These are phyloP conservation scores for Drosophila setosimentum DNA, from an alignment of 2,888 invertebrate species.

Conservation along the genomic window DNA sequence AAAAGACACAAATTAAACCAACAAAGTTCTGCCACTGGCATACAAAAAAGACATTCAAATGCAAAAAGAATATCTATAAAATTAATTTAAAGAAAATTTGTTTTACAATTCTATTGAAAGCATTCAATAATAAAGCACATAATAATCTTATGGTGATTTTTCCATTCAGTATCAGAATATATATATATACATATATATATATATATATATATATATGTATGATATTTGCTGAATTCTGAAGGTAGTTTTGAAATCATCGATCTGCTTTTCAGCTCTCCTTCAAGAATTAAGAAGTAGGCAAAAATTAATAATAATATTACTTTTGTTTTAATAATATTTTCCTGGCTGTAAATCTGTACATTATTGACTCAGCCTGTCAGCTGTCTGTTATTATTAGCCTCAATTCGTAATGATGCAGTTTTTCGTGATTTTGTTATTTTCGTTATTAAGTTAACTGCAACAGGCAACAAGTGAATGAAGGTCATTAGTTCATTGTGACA, in stretches of 20 bases:
- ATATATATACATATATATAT: no score
- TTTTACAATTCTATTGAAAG: background rate
- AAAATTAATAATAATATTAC: background rate
- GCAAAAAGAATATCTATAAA: background rate
- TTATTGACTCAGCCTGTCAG: background rate
- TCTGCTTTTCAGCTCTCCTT: background rate
- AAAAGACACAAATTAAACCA: background rate
- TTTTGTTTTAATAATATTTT: background rate
- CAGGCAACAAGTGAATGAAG: constrained; percentile 10
- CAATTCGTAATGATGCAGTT: background rate
- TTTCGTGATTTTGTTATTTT: background rate
- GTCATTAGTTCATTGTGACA: constrained; percentile 36
- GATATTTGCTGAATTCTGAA: background rate
- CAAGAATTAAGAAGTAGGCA: background rate
- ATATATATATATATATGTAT: no score
- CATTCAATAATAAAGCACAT: background rate
- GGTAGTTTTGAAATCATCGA: background rate
- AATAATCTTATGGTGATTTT: background rate
- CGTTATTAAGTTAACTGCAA: background rate
- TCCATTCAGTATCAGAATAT: background rate
- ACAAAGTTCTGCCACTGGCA: background rate
- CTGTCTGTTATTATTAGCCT: background rate
- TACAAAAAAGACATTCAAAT: constrained; percentile 1
- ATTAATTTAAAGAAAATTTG: background rate
- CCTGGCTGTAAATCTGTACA: background rate